Evolutionary conservation across 2,888 invertebrate genomes (phyloP).

Genomic region (Clanis bilineata): DNA sequence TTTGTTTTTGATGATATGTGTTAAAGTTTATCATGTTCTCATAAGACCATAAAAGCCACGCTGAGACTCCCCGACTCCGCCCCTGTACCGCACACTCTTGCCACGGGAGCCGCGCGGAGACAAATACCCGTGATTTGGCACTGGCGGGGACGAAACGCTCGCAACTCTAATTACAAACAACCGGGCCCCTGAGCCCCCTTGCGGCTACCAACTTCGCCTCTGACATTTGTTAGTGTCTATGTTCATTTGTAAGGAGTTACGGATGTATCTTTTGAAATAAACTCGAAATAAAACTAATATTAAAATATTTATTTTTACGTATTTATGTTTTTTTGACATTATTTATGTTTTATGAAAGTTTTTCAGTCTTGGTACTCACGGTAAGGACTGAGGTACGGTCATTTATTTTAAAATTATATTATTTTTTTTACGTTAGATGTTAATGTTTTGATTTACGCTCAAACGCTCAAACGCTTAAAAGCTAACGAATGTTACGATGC

Average conservation of each 20-base stretch:
- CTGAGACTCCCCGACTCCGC: neutral
- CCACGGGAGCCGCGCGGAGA: neutral
- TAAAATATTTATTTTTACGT: neutral
- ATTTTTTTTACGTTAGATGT: too few relatives aligned
- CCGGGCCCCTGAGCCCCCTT: neutral
- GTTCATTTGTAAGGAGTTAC: neutral
- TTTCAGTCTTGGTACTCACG: too few relatives aligned
- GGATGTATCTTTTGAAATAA: neutral
- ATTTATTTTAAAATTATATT: too few relatives aligned
- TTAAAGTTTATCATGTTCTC: neutral
- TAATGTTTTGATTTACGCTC: too few relatives aligned
- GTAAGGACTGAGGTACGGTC: too few relatives aligned
- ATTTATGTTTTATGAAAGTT: too few relatives aligned
- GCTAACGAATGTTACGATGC: too few relatives aligned
- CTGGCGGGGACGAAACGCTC: conserved; percentile 24
- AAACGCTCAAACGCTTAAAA: too few relatives aligned
- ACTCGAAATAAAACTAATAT: too few relatives aligned
- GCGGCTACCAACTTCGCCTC: neutral
- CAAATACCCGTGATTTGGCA: neutral
- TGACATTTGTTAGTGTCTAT: neutral
- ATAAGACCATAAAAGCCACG: neutral
- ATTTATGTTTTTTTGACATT: too few relatives aligned
- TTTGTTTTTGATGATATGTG: too few relatives aligned
- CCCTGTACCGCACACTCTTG: neutral
- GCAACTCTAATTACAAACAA: conserved; percentile 7